These are phyloP conservation scores for Tragelaphus imberbis DNA, from an alignment of 2,113 vertebrate genomes.

Conservation along the genomic window DNA sequence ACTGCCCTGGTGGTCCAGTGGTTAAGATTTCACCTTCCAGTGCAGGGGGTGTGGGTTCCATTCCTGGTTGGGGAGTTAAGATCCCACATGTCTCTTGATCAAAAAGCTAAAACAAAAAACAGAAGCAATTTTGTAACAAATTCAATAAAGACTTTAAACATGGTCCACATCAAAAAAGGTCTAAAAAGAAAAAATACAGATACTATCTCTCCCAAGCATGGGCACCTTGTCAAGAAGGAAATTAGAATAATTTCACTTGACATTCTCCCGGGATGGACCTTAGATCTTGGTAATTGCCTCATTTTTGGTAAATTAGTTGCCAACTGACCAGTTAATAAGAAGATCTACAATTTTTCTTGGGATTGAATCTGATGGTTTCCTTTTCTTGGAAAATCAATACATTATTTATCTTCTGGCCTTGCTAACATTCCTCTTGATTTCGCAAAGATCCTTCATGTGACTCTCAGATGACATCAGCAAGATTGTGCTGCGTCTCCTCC, in stretches of 20 bases:
- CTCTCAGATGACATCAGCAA: conserved; percentile 11
- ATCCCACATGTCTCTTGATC: background rate
- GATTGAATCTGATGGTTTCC: conserved; percentile 38
- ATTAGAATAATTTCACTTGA: conserved; percentile 37
- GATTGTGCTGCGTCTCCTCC: background rate
- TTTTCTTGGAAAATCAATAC: conserved; percentile 61
- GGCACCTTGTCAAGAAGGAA: conserved; percentile 40
- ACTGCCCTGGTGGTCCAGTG: background rate
- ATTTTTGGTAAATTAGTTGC: conserved; percentile 56
- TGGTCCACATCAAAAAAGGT: background rate
- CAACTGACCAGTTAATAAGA: conserved; percentile 43
- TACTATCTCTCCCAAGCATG: background rate
- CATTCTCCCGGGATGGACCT: background rate
- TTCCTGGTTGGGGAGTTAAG: background rate
- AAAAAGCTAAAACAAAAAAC: background rate
- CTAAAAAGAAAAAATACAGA: background rate
- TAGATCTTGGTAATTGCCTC: conserved; percentile 45
- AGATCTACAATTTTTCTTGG: conserved; percentile 42
- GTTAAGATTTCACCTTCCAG: background rate
- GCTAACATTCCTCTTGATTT: conserved; percentile 40
- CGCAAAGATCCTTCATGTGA: conserved; percentile 44
- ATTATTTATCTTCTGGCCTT: conserved; percentile 58
- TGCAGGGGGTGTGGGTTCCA: background rate
- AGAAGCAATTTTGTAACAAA: background rate
- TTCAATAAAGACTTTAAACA: background rate